Evolutionary conservation across 2,113 vertebrate species (phyloP).

Genomic region (Poeciliopsis turrubarensis): DNA sequence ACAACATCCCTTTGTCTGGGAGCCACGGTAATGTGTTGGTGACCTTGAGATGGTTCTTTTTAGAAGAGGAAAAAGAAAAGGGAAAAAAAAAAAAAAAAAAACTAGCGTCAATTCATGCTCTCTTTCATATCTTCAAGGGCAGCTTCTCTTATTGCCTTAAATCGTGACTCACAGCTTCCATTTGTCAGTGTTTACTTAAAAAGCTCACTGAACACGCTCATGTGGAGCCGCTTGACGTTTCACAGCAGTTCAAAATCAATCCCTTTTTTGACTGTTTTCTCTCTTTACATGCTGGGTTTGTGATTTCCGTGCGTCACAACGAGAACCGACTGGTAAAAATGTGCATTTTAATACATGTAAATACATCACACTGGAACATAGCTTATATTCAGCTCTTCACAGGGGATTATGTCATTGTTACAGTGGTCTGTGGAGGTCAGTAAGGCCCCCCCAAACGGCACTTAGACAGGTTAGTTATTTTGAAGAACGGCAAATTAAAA

Average conservation of each 20-base stretch:
- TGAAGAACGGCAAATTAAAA: conserved; percentile 22
- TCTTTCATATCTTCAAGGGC: conserved; percentile 43
- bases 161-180: conserved; percentile 50
- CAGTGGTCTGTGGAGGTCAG: conserved; percentile 13
- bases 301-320: conserved; percentile 12
- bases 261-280: neutral
- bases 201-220: conserved; percentile 27
- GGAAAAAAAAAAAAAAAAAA: too few relatives aligned
- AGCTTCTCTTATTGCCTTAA: conserved; percentile 39
- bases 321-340: neutral
- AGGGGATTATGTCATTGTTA: conserved; percentile 15
- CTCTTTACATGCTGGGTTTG: neutral
- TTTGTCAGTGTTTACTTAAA: conserved; percentile 31
- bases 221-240: conserved; percentile 6
- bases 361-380: conserved; percentile 17
- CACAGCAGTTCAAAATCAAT: conserved; percentile 10
- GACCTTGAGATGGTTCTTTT: conserved; percentile 48
- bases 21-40: conserved; percentile 39
- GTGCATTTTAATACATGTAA: conserved; percentile 31
- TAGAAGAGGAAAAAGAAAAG: neutral
- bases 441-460: conserved; percentile 52
- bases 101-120: conserved; percentile 32
- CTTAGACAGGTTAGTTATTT: conserved; percentile 44
- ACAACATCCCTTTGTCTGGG: neutral
- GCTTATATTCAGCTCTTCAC: conserved; percentile 8